Evolutionary conservation across 2,888 invertebrate species (phyloP).

Genomic region (Cotesia congregata): DNA sequence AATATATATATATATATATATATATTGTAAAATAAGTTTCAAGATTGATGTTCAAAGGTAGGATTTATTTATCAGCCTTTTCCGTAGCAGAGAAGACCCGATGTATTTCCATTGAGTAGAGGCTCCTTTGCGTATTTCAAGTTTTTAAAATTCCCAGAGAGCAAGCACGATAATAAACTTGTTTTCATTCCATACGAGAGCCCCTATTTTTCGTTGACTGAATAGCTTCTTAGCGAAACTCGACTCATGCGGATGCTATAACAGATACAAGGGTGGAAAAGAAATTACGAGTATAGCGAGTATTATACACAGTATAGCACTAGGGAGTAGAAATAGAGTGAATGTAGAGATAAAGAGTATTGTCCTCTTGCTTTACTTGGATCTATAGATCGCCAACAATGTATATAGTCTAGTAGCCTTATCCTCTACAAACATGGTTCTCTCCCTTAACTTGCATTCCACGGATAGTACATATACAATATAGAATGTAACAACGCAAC

Average conservation of each 20-base stretch:
- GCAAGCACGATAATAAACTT: constrained; percentile 44
- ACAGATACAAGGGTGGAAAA: constrained; percentile 31
- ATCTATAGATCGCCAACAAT: too few species aligned
- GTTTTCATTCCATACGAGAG: constrained; percentile 43
- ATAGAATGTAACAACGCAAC: constrained; percentile 16
- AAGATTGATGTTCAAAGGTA: too few species aligned
- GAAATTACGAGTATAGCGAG: constrained; percentile 47
- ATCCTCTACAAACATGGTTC: constrained; percentile 38
- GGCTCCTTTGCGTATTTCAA: not conserved
- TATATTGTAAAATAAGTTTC: too few species aligned
- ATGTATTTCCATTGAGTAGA: constrained; percentile 10
- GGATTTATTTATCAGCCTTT: too few species aligned
- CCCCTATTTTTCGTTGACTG: constrained; percentile 29
- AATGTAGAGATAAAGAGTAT: constrained; percentile 27
- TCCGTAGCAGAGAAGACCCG: not conserved
- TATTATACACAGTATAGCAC: constrained; percentile 7
- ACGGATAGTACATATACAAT: constrained; percentile 32
- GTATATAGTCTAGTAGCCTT: not conserved
- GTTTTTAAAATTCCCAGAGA: constrained; percentile 27
- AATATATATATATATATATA: too few species aligned
- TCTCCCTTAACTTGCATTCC: constrained; percentile 17
- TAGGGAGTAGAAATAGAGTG: constrained; percentile 45
- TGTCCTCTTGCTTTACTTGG: too few species aligned
- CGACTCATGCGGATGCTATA: constrained; percentile 48
- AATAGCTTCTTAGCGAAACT: constrained; percentile 41